These are phyloP conservation scores for Calvadosia cruxmelitensis DNA, from an alignment of 30 jellyfish, hydroid and myxozoan genomes.

Conservation along the genomic window DNA sequence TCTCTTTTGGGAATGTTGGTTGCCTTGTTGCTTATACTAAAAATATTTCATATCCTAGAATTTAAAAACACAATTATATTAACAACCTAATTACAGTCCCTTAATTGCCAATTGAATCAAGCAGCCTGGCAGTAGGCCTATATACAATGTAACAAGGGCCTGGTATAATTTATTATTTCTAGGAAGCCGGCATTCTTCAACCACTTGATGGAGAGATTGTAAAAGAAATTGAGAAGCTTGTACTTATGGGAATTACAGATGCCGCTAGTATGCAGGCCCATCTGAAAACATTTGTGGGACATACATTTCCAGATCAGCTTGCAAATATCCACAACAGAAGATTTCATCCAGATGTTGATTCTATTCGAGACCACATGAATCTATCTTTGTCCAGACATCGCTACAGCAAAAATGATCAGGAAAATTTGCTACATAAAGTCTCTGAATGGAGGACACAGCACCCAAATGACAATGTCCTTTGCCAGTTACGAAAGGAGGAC, in stretches of 20 bases:
- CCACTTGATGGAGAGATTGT: slow-evolving; percentile 10
- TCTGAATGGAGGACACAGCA: background rate
- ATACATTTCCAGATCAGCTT: slow-evolving; percentile 9
- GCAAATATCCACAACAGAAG: slow-evolving; percentile 1
- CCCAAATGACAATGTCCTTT: background rate
- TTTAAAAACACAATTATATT: too few species aligned
- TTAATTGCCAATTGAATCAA: too few species aligned
- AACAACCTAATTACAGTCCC: too few species aligned
- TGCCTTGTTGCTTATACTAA: too few species aligned
- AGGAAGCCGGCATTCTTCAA: slow-evolving; percentile 31
- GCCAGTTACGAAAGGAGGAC: background rate
- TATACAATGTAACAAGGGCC: too few species aligned
- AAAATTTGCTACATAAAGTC: background rate
- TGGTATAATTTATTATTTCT: background rate
- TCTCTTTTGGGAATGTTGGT: too few species aligned
- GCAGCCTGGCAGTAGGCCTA: too few species aligned
- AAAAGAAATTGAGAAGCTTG: slow-evolving; percentile 3
- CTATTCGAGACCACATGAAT: slow-evolving; percentile 13
- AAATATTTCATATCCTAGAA: too few species aligned
- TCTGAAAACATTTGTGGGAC: slow-evolving; percentile 2
- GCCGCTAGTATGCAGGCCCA: slow-evolving; percentile 16
- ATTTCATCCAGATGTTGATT: slow-evolving; percentile 7
- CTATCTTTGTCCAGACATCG: background rate
- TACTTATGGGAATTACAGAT: slow-evolving; percentile 9
- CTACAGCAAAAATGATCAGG: background rate